These are phyloP conservation scores for Zaprionus inermis DNA, from an alignment of 1,140 invertebrate genomes.

Conservation along the genomic window DNA sequence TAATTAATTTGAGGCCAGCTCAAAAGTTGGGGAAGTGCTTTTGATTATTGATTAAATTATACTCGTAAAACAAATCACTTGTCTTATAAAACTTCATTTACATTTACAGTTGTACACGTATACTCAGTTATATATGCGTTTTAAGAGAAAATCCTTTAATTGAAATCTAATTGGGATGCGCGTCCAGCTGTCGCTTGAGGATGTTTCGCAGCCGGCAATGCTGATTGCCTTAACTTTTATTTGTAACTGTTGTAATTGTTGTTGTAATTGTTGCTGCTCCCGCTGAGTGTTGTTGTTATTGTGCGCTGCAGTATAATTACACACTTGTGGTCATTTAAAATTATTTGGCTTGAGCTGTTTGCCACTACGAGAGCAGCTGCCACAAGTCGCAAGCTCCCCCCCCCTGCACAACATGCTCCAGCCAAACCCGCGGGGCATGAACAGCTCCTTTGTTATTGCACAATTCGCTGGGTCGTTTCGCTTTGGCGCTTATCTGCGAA, in stretches of 20 bases:
- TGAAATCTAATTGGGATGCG: constrained; percentile 3
- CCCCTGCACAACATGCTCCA: background rate
- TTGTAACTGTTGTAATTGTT: constrained; percentile 53
- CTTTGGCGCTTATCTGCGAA: constrained; percentile 75
- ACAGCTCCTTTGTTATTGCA: constrained; percentile 38
- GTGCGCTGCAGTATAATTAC: constrained; percentile 78
- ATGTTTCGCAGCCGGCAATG: constrained; percentile 31
- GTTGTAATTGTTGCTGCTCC: constrained; percentile 51
- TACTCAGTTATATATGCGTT: too few species aligned
- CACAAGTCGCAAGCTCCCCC: constrained; percentile 39
- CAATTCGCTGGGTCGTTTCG: constrained; percentile 48
- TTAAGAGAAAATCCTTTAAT: background rate
- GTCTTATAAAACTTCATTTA: too few species aligned
- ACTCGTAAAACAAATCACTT: too few species aligned
- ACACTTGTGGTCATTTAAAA: constrained; percentile 81
- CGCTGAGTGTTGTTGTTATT: constrained; percentile 60
- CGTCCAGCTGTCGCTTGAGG: background rate
- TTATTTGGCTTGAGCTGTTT: constrained; percentile 72
- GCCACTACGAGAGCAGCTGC: constrained; percentile 49
- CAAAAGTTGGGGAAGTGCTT: too few species aligned
- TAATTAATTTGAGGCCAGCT: too few species aligned
- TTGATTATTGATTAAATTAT: too few species aligned
- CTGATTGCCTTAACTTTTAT: constrained; percentile 67
- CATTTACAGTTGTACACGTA: constrained; percentile 33
- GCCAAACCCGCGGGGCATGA: background rate